Evolutionary conservation across 2,888 invertebrate species (phyloP), one percentile per base, ranked within the genome.

Genomic region (Byasa hedistus): DNA sequence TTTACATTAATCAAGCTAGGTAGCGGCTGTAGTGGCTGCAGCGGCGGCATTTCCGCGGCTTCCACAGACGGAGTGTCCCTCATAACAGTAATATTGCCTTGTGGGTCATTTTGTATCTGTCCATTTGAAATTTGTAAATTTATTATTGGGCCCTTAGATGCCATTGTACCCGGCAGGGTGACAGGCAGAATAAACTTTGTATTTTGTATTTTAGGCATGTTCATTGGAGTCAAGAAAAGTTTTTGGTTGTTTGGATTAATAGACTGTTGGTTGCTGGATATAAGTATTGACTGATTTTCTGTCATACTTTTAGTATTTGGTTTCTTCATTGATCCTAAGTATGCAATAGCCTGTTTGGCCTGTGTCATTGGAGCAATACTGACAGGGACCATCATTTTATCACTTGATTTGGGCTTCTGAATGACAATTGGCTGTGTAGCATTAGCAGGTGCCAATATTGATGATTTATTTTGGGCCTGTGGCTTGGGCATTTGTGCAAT

Each of bases 121-220:
- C 94, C 94, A 81, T 94, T 95, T 24, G 93, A 92, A 76, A 95
- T 94, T 87, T 95, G 95, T 68, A 95, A 87, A 81, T 95, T 95
- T 68, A 94, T 94, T 73, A 94, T 92, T 59, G 93, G 94, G 12
- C 93, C 92, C 76, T 93, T 92, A 17, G 91, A 91, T 15, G 92
- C 88, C 87, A 93, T 93, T 1, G 93, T 92, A 2, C 93, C 91
- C 19, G 92, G 91, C 61, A 91, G 75, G 27, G 86, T 86, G 2
- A 90, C 89, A 1, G 93, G 93, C 55, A 92, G 79, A 65, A 93
- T 92, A 66, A 92, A 89, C 69, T 93, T 92, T 0, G 92, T 92
- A 64, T 91, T 91, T 70, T 91, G 92, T 57, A 93, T 87, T 81
- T 93, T 93, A 1, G 93, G 93, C 91, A 94, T 85, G 67, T 84